These are phyloP conservation scores for Ascaphus truei DNA, from an alignment of 2,113 vertebrate genomes.

Conservation along the genomic window DNA sequence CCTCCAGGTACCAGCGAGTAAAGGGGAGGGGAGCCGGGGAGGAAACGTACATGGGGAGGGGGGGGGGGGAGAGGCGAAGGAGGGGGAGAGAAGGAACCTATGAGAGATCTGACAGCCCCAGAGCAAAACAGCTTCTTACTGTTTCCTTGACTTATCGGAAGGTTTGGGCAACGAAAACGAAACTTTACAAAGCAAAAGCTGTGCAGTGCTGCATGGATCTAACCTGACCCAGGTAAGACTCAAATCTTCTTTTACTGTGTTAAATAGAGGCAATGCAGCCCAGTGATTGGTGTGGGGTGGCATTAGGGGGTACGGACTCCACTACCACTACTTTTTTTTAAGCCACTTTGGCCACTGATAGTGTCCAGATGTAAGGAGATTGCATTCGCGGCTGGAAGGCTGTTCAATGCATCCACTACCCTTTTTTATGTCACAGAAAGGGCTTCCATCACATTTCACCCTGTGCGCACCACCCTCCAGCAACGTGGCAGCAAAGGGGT, in stretches of 20 bases:
- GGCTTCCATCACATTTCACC: too few species aligned
- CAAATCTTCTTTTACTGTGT: not conserved
- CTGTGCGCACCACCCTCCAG: too few species aligned
- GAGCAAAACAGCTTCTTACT: constrained; percentile 16
- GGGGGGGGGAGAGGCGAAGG: constrained; percentile 17
- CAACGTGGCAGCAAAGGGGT: too few species aligned
- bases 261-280: not conserved
- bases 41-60: constrained; percentile 15
- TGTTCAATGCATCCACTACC: too few species aligned
- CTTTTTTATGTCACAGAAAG: too few species aligned
- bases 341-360: not conserved
- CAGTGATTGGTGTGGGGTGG: not conserved
- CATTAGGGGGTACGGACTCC: not conserved
- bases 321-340: not conserved
- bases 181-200: constrained; percentile 15
- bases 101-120: constrained; percentile 19
- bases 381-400: too few species aligned
- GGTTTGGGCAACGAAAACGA: constrained; percentile 2
- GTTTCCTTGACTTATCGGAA: constrained; percentile 8
- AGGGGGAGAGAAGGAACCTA: constrained; percentile 19
- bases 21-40: not conserved
- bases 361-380: too few species aligned
- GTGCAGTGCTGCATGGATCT: not conserved
- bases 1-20: constrained; percentile 16
- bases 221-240: constrained; percentile 6